Evolutionary conservation across 2,888 invertebrate genomes (phyloP), one percentile per base, ranked within the genome.

Genomic region (Nipponacmea schrenckii): DNA sequence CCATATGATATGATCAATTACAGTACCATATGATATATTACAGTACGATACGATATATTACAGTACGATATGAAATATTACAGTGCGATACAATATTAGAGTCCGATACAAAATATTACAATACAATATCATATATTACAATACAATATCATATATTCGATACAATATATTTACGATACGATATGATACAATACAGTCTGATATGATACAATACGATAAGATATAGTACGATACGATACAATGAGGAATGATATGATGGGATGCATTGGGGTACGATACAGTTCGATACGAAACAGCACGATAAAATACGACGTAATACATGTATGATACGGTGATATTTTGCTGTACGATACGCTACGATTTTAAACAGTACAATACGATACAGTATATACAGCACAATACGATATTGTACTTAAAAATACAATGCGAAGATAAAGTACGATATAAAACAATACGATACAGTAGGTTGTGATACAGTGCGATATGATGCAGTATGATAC

Each of bases 111-210:
- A 66, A 50, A 67, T 48, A 17, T 31, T 67, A 67, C 26, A n/a
- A 63, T 71, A 71, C 46, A 17, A 17, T 67, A 71, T 44, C 7
- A 62, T 62, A 65, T 31, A 65, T 24, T 65, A 65, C 65, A 65
- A 31, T 65, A 65, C 65, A 65, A 17, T 65, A 65, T 39, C 2
- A 67, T 67, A 45, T 27, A 63, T 26, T 67, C 50, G n/a, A 63
- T 48, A 71, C 31, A 10, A 67, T 68, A 68, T 31, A 24, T 1
- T n/a, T 50, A 50, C 66, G 12, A 65, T 62, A 69, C n/a, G 27
- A 24, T n/a, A 68, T 20, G 27, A 20, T 56, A 68, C 17, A 20
- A 56, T 45, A 69, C 31, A 62, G 26, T 17, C 45, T n/a, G 44
- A 27, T 69, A 39, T 14, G 26, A 31, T 63, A 64, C 17, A 44